These are phyloP conservation scores for Megaceryle torquata DNA, from an alignment of 2,113 vertebrate species.

Conservation along the genomic window DNA sequence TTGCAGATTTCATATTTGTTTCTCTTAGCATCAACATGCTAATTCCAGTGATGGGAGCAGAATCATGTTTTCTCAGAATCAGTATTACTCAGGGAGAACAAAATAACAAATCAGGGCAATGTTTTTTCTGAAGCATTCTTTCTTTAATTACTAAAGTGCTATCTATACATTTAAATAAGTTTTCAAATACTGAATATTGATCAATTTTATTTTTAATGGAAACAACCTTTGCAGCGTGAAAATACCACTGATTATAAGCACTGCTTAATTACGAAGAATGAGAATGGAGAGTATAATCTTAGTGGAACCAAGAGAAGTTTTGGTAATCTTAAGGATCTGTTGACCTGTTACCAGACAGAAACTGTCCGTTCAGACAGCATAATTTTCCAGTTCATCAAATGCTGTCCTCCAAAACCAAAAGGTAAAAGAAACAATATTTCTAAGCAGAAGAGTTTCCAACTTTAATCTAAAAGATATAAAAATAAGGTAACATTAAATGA, in stretches of 20 bases:
- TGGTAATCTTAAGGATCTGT: conserved; percentile 85
- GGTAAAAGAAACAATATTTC: conserved; percentile 71
- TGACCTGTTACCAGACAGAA: conserved; percentile 96
- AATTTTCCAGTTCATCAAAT: conserved; percentile 93
- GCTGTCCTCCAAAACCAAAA: conserved; percentile 90
- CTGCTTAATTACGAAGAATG: conserved; percentile 89
- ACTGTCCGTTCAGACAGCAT: conserved; percentile 92
- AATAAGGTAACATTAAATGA: background rate
- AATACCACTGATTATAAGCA: conserved; percentile 88
- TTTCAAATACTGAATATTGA: background rate
- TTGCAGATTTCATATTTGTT: background rate
- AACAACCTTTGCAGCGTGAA: conserved; percentile 72
- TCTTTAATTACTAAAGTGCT: background rate
- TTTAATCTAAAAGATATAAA: background rate
- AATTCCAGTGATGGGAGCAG: background rate
- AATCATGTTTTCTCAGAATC: conserved; percentile 2
- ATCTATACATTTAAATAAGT: background rate
- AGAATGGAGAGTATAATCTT: conserved; percentile 86
- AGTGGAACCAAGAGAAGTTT: conserved; percentile 91
- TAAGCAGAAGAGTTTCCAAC: background rate
- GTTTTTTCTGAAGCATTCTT: background rate
- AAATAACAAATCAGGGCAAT: background rate
- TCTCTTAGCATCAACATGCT: background rate
- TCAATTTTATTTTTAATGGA: conserved; percentile 16
- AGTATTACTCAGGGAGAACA: background rate